phyloP scores from a whole-genome alignment of 2,797 vertebrate species.

The Balearica regulorum region DNA sequence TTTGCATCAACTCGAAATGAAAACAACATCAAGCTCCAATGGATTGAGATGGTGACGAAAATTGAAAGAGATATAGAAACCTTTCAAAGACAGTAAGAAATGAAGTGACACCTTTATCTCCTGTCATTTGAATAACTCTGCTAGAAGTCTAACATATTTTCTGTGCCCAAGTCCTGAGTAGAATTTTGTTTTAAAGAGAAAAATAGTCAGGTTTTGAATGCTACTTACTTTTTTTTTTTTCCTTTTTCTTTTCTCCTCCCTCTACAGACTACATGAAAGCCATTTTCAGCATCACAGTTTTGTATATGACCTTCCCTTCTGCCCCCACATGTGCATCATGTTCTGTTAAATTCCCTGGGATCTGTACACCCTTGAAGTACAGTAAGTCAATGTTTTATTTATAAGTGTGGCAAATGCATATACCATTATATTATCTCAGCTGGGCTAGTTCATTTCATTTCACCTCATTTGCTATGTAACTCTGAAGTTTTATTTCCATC shows the following conservation, averaged over 20 bases:
- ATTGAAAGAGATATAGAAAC: neutral
- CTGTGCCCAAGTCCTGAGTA: neutral
- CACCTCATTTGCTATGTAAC: neutral
- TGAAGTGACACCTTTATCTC: neutral
- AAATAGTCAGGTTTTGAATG: neutral
- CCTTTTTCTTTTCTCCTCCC: neutral
- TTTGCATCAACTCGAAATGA: neutral
- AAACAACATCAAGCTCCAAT: neutral
- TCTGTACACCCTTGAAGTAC: neutral
- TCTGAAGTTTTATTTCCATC: slow-evolving; percentile 13
- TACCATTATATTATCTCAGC: slow-evolving; percentile 33
- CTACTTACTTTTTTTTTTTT: neutral
- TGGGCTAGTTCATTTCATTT: slow-evolving; percentile 1
- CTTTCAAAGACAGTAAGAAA: neutral
- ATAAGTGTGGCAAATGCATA: neutral
- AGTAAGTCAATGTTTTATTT: slow-evolving; percentile 45
- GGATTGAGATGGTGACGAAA: neutral
- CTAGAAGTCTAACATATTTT: neutral
- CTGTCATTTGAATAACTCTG: neutral
- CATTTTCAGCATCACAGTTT: neutral
- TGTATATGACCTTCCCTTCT: neutral
- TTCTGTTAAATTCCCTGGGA: neutral
- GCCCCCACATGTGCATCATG: neutral
- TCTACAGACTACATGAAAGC: neutral
- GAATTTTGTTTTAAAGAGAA: neutral